Base-by-base conservation (phyloP, 2,113 vertebrate genomes). In the Aramus guarauna region DNA sequence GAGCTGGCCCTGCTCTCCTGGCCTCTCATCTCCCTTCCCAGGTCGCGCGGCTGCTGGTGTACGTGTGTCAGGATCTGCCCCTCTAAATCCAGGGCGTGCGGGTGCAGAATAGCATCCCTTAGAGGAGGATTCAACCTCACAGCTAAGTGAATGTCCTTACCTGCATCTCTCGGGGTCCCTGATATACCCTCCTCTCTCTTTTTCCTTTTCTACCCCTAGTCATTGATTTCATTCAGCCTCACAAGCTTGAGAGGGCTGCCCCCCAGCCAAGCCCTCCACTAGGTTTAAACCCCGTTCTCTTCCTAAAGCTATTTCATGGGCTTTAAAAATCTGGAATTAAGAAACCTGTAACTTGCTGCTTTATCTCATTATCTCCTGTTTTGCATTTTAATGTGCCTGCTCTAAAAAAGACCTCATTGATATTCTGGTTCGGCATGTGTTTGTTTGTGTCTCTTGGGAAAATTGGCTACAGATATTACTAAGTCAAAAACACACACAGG, bases 331-430 rank as follows among this genome's bases (percentile, higher is more conserved):
- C 96, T 80, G 93, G 92, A 97, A 97, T 97, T 96, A 97, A 97
- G 97, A 79, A 98, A 97, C 96, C 97, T 97, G 97, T 96, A 97
- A 98, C 94, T 97, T 76, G 90, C 96, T 93, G 96, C 95, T 98
- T 97, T 98, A 98, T 98, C 98, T 98, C 98, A 98, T 98, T 98
- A 98, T 98, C 98, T 98, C 94, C 97, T 97, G 97, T 97, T 98
- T 98, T 98, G 98, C 98, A 98, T 98, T 97, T 98, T 98, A 98
- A 98, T 98, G 98, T 73, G 97, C 95, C 60, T 80, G 96, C 96
- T 98, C 97, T 98, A 98, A 97, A 98, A 98, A 97, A 97, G 97
- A 85, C 96, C 97, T 98, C 98, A 98, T 98, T 98, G 97, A 97
- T 98, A 98, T 98, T 98, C 98, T 34, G 86, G 96, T 97, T 97